Percentiles rank a stretch among this genome's conserved stretches.
Evolutionary conservation across 2,888 invertebrate genomes (phyloP).

Genomic region (Drymonia ruficornis): DNA sequence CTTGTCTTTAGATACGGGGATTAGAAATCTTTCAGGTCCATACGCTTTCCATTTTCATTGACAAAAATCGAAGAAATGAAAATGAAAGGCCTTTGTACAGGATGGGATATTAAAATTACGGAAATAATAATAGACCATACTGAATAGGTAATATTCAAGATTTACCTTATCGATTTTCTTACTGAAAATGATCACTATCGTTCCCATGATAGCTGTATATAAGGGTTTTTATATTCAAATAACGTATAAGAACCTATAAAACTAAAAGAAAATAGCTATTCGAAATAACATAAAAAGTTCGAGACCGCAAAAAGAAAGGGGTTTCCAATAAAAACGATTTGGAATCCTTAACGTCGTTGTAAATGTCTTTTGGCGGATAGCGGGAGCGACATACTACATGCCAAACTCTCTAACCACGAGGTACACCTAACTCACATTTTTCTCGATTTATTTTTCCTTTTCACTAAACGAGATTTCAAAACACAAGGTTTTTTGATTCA

Average conservation of each 20-base stretch:
- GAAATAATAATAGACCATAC: too few species aligned
- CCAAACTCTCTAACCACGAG: not conserved
- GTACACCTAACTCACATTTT: not conserved
- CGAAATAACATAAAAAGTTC: slow-evolving; percentile 34
- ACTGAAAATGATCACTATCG: not conserved
- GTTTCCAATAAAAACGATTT: slow-evolving; percentile 41
- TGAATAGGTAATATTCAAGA: too few species aligned
- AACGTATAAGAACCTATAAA: slow-evolving; percentile 7
- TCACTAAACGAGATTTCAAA: too few species aligned
- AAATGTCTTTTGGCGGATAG: slow-evolving; percentile 31
- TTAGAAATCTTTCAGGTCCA: too few species aligned
- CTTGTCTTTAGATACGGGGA: too few species aligned
- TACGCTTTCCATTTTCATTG: too few species aligned
- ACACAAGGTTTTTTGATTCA: too few species aligned
- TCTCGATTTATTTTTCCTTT: too few species aligned
- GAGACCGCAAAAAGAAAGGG: slow-evolving; percentile 29
- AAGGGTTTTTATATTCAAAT: slow-evolving; percentile 8
- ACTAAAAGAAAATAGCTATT: slow-evolving; percentile 23
- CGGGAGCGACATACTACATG: not conserved
- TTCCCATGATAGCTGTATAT: not conserved
- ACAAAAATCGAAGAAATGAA: too few species aligned
- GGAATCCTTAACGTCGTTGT: slow-evolving; percentile 34
- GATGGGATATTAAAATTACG: too few species aligned
- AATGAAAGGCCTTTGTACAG: too few species aligned
- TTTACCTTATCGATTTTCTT: not conserved